Evolutionary conservation across 2,797 vertebrate species (phyloP).

Genomic region (Anomalospiza imberbis): DNA sequence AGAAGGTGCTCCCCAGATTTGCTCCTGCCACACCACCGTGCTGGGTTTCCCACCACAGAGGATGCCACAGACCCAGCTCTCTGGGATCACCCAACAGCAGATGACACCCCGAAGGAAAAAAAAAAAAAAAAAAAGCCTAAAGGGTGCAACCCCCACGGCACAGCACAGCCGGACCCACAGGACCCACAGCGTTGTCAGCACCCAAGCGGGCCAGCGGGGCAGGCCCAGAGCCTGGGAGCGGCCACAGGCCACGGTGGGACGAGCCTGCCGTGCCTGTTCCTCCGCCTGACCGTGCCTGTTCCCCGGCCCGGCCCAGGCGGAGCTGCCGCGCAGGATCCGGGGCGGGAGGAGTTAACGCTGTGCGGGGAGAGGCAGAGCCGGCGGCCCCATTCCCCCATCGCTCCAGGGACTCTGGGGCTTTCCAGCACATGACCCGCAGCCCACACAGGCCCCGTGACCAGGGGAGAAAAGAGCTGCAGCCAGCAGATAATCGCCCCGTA

Average conservation of each 20-base stretch:
- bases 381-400: neutral
- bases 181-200: neutral
- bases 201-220: neutral
- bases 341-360: neutral
- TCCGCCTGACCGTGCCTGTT: neutral
- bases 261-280: neutral
- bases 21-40: too few species aligned
- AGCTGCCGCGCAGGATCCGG: neutral
- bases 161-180: neutral
- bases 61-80: too few species aligned
- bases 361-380: neutral
- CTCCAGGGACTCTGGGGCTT: conserved; percentile 60
- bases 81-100: neutral
- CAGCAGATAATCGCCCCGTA: conserved; percentile 38
- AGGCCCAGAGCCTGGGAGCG: neutral
- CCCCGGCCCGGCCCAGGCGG: neutral
- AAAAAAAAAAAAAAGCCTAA: neutral
- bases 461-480: neutral
- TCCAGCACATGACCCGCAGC: conserved; percentile 73
- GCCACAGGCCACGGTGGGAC: fast-evolving
- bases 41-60: neutral
- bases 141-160: neutral
- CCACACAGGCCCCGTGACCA: conserved; percentile 49
- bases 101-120: neutral
- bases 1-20: neutral